phyloP scores from a whole-genome alignment of 1,140 invertebrate species.

The Heliconius himera region DNA sequence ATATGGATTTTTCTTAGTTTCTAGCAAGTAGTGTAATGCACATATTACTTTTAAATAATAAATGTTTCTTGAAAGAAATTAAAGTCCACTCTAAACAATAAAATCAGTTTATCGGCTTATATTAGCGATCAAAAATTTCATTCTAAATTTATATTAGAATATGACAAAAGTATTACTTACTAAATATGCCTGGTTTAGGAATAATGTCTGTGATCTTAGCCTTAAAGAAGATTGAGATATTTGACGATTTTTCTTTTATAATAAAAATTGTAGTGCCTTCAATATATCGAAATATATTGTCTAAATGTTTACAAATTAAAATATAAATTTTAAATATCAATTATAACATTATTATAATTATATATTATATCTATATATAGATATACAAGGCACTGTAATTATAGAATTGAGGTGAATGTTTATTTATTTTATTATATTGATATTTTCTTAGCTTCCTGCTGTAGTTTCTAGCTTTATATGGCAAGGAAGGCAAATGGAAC shows the following conservation, averaged over 20 bases:
- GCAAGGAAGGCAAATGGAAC: too few species aligned
- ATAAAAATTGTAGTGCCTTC: neutral
- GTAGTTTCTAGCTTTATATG: too few species aligned
- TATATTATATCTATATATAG: too few species aligned
- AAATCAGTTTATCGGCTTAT: too few species aligned
- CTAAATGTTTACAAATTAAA: neutral
- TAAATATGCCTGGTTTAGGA: neutral
- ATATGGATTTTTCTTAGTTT: neutral
- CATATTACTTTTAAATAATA: neutral
- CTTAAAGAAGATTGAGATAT: neutral
- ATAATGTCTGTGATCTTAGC: conserved; percentile 2
- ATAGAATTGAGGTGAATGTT: too few species aligned
- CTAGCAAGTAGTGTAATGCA: neutral
- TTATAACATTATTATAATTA: too few species aligned
- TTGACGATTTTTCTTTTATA: neutral
- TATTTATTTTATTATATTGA: too few species aligned
- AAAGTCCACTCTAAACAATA: too few species aligned
- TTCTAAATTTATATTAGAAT: neutral
- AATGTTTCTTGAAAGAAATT: neutral
- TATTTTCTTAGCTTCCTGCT: too few species aligned
- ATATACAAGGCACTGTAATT: too few species aligned
- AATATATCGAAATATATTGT: neutral
- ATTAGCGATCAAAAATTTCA: too few species aligned
- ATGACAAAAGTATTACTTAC: too few species aligned
- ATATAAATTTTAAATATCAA: neutral